Conservation (phyloP, 2,113 vertebrate genomes). For the Ailurus styani region DNA sequence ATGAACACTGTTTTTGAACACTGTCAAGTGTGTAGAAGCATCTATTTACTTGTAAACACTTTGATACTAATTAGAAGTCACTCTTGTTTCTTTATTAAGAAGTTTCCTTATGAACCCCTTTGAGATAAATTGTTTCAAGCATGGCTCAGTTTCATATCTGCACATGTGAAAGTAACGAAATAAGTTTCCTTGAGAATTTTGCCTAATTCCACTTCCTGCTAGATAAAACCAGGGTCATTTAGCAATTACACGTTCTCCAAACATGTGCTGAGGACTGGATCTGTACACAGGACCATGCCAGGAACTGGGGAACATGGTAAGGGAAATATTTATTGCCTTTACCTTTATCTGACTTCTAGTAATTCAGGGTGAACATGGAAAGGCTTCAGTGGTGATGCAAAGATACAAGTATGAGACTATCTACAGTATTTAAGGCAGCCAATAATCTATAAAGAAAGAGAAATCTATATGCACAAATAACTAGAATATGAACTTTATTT, state of each 20-base stretch:
- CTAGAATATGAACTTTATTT: background rate
- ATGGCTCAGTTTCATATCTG: background rate
- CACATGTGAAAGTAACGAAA: background rate
- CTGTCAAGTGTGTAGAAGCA: background rate
- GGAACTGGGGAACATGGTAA: background rate
- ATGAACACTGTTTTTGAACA: slow-evolving; percentile 32
- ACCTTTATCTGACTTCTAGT: background rate
- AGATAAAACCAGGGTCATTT: no score
- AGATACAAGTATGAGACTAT: no score
- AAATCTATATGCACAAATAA: accelerated
- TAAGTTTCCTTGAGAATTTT: background rate
- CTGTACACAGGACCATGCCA: no score
- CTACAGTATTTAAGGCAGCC: background rate
- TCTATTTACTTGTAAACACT: slow-evolving; percentile 58
- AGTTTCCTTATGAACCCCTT: background rate
- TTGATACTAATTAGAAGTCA: slow-evolving; percentile 26
- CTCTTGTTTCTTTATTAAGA: slow-evolving; percentile 20
- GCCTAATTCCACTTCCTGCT: background rate
- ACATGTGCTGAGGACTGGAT: background rate
- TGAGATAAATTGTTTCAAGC: background rate
- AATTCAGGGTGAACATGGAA: no score
- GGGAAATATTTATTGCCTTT: background rate
- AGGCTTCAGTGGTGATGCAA: background rate
- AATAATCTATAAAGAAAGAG: accelerated
- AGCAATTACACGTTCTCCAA: background rate